phyloP scores from a whole-genome alignment of 2,113 vertebrate species.

The Myxocyprinus asiaticus region DNA sequence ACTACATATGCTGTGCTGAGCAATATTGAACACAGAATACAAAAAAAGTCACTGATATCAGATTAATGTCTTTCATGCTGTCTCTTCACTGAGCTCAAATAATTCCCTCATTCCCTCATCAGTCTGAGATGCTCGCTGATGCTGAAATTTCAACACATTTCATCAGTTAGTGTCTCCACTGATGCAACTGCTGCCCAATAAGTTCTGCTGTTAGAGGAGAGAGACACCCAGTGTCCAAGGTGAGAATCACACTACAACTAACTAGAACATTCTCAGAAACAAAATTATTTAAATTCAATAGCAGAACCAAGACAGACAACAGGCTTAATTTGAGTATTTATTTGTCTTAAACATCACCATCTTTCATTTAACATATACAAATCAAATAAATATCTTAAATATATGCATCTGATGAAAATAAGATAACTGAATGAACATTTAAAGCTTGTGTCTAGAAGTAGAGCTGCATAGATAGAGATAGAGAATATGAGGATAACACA shows the following conservation, averaged over 20 bases:
- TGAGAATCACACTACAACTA: too few species aligned
- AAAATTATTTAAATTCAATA: background rate
- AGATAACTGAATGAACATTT: background rate
- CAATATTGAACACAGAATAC: slow-evolving; percentile 7
- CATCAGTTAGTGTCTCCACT: slow-evolving; percentile 62
- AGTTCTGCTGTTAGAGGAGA: background rate
- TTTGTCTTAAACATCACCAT: background rate
- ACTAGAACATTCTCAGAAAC: background rate
- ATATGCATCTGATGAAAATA: slow-evolving; percentile 10
- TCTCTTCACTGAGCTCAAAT: slow-evolving; percentile 41
- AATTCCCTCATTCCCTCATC: slow-evolving; percentile 46
- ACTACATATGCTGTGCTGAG: slow-evolving; percentile 1
- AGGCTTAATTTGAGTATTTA: background rate
- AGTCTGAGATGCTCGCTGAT: slow-evolving; percentile 46
- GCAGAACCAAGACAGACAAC: background rate
- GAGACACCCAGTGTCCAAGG: slow-evolving; percentile 55
- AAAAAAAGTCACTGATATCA: slow-evolving; percentile 34
- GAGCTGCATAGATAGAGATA: too few species aligned
- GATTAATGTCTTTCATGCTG: slow-evolving; percentile 45
- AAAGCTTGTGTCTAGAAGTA: background rate
- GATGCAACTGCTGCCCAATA: slow-evolving; percentile 62
- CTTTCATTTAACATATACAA: slow-evolving; percentile 20
- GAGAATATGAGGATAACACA: too few species aligned
- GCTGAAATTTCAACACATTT: slow-evolving; percentile 61
- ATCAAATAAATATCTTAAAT: slow-evolving; percentile 50